Conservation (phyloP, 2,888 invertebrate genomes). For the Bedellia somnulentella region DNA sequence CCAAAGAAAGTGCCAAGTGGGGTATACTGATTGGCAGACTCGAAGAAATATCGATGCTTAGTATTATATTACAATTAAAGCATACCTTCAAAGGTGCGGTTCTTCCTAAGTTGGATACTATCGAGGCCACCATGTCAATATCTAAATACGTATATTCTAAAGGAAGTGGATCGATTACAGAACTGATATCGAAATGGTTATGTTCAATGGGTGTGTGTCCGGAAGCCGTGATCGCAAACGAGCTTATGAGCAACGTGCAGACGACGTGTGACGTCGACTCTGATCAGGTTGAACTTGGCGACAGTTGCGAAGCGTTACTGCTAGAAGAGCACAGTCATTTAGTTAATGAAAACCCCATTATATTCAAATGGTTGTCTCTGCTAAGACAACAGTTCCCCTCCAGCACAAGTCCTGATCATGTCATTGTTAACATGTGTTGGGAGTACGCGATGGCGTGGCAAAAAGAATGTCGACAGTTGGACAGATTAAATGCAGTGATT, state of each 20-base stretch:
- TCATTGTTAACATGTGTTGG: constrained; percentile 89
- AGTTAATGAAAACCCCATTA: constrained; percentile 42
- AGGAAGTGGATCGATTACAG: constrained; percentile 83
- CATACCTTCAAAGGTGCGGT: constrained; percentile 31
- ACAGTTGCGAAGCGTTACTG: constrained; percentile 25
- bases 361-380: constrained; percentile 65
- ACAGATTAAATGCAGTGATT: constrained; percentile 71
- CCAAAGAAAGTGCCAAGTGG: constrained; percentile 86
- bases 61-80: constrained; percentile 65
- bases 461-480: constrained; percentile 68
- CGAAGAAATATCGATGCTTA: constrained; percentile 83
- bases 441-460: constrained; percentile 89
- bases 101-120: constrained; percentile 58
- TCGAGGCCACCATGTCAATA: constrained; percentile 64
- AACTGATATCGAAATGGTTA: constrained; percentile 86
- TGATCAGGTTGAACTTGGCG: constrained; percentile 6
- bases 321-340: constrained; percentile 30
- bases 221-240: constrained; percentile 57
- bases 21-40: constrained; percentile 83
- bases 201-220: constrained; percentile 73
- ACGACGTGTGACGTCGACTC: constrained; percentile 10
- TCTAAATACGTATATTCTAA: constrained; percentile 66
- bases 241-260: constrained; percentile 25
- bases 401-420: constrained; percentile 75
- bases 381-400: constrained; percentile 82